Evolutionary conservation across 2,797 vertebrate species (phyloP), one percentile per base, ranked within the genome.

Genomic region (Leptatherina wallacei): DNA sequence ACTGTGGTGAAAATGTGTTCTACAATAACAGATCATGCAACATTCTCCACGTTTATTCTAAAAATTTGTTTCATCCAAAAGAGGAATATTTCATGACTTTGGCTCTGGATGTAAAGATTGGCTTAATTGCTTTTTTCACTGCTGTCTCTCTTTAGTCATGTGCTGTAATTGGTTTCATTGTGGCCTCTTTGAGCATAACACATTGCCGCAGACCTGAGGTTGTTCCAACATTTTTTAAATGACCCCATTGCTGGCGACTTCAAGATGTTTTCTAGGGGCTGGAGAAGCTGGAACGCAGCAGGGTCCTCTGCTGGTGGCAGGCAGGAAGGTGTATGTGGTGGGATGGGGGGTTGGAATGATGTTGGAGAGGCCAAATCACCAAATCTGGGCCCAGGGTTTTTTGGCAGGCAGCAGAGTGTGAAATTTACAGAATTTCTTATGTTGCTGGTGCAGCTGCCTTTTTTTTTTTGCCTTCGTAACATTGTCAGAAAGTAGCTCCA

Each of bases 381-480:
- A 83, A 95, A 95, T 94, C 95, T 95, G 95, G 93, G 94, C 94
- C 95, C 92, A 93, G 93, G 94, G 92, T 95, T 89, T 89, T 95
- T 87, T 94, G 95, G 94, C 94, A 94, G 92, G 92, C 94, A 95
- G 85, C 89, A 93, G 94, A 93, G 94, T 96, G 94, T 95, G 95
- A 96, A 96, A 96, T 95, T 93, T 94, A 95, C 94, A 94, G 84
- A 95, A 95, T 92, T 93, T 94, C 92, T 94, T 93, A 93, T 94
- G 95, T 95, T 94, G 93, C 85, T 89, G 72, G 83, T 92, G 90
- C 95, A 95, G 94, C 95, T 95, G 94, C 93, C 92, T 89, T 94
- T 91, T 54, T 27, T 27, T 27, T 27, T 27, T 89, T 92, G 93
- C 86, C 91, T 91, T 91, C 77, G 86, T 75, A 2, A 88, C 87